Evolutionary conservation across 2,797 vertebrate genomes (phyloP).

Genomic region (Sebastes dallii): DNA sequence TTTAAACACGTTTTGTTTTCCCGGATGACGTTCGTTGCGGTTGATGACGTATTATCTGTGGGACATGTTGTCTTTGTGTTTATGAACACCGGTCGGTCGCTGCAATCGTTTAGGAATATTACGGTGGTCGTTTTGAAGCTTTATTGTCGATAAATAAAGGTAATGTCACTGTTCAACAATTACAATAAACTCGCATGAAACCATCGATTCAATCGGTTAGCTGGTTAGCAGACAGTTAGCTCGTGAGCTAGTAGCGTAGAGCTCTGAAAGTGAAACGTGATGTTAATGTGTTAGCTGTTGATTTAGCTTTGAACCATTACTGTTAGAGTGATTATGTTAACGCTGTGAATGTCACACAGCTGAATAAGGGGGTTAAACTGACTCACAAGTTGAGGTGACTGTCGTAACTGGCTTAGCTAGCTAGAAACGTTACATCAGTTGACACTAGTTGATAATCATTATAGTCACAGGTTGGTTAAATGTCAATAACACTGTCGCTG

Average conservation of each 20-base stretch:
- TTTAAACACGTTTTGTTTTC: too few relatives aligned
- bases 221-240: not conserved
- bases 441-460: too few relatives aligned
- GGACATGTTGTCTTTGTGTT: conserved; percentile 43
- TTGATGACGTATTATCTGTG: conserved; percentile 67
- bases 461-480: not conserved
- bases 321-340: not conserved
- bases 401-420: not conserved
- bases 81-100: conserved; percentile 1
- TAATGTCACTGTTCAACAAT: conserved; percentile 7
- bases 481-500: not conserved
- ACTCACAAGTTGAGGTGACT: not conserved
- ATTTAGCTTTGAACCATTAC: not conserved
- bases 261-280: not conserved
- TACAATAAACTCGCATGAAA: not conserved
- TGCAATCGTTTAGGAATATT: not conserved
- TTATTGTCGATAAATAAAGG: conserved; percentile 7
- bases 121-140: not conserved
- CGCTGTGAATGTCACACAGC: not conserved
- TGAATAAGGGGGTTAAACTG: not conserved
- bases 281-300: not conserved
- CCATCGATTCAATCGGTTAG: not conserved
- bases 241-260: not conserved
- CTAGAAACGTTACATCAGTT: too few relatives aligned
- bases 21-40: not conserved